A percentile compares a stretch with the other conserved stretches of the same genome.
Conservation (phyloP, 1,140 invertebrate species). For the Drosophila teissieri region DNA sequence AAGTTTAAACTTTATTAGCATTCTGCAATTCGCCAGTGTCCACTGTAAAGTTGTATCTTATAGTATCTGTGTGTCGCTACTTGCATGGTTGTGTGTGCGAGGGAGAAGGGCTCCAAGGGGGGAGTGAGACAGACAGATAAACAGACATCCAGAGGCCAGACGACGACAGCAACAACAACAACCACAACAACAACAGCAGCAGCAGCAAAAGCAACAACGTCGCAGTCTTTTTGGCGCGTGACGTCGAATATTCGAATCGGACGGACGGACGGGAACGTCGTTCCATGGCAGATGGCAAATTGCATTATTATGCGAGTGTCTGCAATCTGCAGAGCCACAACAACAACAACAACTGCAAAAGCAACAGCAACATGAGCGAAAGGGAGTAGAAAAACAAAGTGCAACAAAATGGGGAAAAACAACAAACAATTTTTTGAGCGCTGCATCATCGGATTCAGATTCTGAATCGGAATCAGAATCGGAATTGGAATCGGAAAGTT, state of each 20-base stretch:
- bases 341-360: conserved; percentile 30
- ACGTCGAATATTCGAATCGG: conserved; percentile 59
- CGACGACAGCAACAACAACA: conserved; percentile 39
- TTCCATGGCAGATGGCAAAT: conserved; percentile 75
- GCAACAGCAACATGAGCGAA: conserved; percentile 15
- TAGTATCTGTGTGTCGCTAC: conserved; percentile 10
- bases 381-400: conserved; percentile 66
- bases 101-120: conserved; percentile 8
- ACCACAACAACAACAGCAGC: conserved; percentile 30
- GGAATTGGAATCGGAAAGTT: conserved; percentile 26
- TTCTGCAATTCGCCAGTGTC: background rate
- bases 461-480: conserved; percentile 4
- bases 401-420: conserved; percentile 76
- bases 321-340: conserved; percentile 75
- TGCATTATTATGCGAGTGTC: conserved; percentile 84
- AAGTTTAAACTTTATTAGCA: too few relatives aligned
- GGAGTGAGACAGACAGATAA: conserved; percentile 31
- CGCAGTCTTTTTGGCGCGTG: conserved; percentile 79
- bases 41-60: conserved; percentile 3
- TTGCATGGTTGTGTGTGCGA: conserved; percentile 14
- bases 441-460: conserved; percentile 1
- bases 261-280: conserved; percentile 13
- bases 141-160: conserved; percentile 41
- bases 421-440: conserved; percentile 55
- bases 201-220: conserved; percentile 28